These are phyloP conservation scores for Halcyon badia DNA, from an alignment of 2,797 vertebrate genomes.

Conservation along the genomic window DNA sequence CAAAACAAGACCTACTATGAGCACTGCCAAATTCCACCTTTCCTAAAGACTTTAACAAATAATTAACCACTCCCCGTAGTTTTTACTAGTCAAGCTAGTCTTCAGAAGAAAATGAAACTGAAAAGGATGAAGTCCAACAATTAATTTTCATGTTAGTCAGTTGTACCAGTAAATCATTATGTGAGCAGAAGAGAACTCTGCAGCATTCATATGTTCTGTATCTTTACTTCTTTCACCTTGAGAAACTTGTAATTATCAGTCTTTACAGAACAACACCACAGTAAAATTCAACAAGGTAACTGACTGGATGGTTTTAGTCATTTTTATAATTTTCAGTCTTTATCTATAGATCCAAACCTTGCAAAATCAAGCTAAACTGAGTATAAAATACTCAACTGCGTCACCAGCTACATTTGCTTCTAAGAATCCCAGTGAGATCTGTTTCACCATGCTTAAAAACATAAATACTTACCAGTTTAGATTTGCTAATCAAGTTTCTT, in stretches of 20 bases:
- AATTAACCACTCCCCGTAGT: accelerated
- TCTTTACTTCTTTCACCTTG: background rate
- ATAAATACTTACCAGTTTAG: background rate
- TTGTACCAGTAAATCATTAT: background rate
- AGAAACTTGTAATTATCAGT: background rate
- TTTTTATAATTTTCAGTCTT: background rate
- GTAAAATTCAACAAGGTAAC: background rate
- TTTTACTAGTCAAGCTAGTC: background rate
- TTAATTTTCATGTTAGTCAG: background rate
- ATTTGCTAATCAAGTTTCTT: background rate
- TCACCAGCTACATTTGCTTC: background rate
- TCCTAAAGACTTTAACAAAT: background rate
- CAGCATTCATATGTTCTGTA: background rate
- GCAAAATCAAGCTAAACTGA: background rate
- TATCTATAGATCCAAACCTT: background rate
- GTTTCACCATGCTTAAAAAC: background rate
- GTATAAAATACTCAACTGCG: background rate
- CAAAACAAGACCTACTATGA: background rate
- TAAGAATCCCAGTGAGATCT: background rate
- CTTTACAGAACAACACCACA: background rate
- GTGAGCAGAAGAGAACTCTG: background rate
- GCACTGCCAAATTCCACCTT: background rate
- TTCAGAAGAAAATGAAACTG: background rate
- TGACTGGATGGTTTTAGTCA: background rate
- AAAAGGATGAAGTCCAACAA: background rate